Percentiles rank a stretch among this genome's conserved stretches.
phyloP scores from a whole-genome alignment of 2,888 invertebrate genomes.

The Agriopis leucophaearia region DNA sequence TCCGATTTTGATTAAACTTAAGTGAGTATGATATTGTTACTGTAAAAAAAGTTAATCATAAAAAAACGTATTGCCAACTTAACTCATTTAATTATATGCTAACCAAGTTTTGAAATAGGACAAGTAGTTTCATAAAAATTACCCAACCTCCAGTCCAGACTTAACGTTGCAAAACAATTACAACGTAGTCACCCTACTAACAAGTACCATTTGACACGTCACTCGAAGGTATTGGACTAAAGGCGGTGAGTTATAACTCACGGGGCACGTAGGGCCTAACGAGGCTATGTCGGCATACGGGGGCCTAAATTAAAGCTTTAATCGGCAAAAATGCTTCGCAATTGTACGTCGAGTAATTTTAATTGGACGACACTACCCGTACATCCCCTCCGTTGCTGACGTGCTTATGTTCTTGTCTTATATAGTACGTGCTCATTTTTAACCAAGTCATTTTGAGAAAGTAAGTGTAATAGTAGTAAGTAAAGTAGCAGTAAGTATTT shows the following conservation, averaged over 20 bases:
- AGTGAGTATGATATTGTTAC: no score
- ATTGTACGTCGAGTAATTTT: conserved; percentile 30
- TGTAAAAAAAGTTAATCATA: no score
- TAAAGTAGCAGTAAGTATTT: no score
- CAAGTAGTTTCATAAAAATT: no score
- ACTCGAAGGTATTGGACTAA: conserved; percentile 16
- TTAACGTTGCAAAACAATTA: no score
- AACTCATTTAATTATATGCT: no score
- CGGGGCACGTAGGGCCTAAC: conserved; percentile 28
- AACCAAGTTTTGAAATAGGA: no score
- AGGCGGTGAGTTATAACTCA: conserved; percentile 28
- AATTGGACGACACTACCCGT: conserved; percentile 21
- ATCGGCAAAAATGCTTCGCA: conserved; percentile 30
- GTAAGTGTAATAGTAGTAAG: neutral
- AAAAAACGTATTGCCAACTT: no score
- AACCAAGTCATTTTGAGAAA: conserved; percentile 10
- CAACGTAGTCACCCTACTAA: conserved; percentile 7
- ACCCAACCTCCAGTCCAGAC: no score
- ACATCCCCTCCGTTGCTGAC: conserved; percentile 2
- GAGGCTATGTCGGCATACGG: conserved; percentile 17
- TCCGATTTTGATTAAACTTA: no score
- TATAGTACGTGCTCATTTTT: conserved; percentile 13
- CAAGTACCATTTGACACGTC: conserved; percentile 30
- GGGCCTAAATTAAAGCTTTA: conserved; percentile 30
- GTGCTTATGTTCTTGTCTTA: conserved; percentile 20